Evolutionary conservation across 2,797 vertebrate genomes (phyloP).

Genomic region (Sciaenops ocellatus): DNA sequence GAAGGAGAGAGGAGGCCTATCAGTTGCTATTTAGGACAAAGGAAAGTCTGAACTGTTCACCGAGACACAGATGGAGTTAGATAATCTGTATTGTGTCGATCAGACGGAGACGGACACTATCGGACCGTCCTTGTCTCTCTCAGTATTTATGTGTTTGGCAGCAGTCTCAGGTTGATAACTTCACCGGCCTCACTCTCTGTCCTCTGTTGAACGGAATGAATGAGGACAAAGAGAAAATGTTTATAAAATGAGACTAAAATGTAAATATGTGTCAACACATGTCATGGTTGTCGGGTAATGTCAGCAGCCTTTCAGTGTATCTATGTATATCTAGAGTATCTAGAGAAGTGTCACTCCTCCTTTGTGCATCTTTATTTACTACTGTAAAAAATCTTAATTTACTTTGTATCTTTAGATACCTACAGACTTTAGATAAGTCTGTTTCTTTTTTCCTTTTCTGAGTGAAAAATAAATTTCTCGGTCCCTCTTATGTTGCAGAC

Average conservation of each 20-base stretch:
- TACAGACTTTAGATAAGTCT: no score
- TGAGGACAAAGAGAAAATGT: background rate
- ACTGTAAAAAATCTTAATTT: no score
- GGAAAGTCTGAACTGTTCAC: conserved; percentile 27
- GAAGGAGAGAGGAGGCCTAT: conserved; percentile 11
- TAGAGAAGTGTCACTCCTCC: background rate
- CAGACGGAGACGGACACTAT: conserved; percentile 26
- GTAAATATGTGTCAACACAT: background rate
- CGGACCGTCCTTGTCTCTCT: background rate
- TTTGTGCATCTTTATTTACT: no score
- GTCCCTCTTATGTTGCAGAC: no score
- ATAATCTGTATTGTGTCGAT: conserved; percentile 35
- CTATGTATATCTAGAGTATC: background rate
- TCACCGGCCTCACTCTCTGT: no score
- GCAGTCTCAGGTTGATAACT: no score
- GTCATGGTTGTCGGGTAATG: background rate
- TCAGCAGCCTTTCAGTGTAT: background rate
- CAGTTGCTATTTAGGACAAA: conserved; percentile 34
- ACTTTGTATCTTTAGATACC: no score
- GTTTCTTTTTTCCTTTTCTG: no score
- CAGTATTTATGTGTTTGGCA: background rate
- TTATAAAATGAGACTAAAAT: background rate
- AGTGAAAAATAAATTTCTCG: no score
- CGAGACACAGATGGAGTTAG: conserved; percentile 32
- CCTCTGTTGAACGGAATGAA: background rate